Evolutionary conservation across 2,113 vertebrate species (phyloP).

Genomic region (Oriolus oriolus): DNA sequence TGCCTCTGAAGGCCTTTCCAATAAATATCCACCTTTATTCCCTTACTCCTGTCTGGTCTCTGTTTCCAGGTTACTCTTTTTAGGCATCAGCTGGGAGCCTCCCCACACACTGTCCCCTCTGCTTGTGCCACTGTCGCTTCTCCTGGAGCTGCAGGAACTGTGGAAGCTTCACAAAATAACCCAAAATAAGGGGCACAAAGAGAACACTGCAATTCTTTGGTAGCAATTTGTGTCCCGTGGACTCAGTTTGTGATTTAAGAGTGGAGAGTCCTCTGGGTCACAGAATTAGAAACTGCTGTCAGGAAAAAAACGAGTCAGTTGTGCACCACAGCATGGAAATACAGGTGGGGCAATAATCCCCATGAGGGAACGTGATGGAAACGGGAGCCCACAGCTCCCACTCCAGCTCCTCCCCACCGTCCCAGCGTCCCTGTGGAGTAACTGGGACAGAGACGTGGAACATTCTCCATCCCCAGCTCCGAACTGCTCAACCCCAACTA

Average conservation of each 20-base stretch:
- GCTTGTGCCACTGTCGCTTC: background rate
- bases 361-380: fast-evolving
- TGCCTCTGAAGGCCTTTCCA: no score
- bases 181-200: background rate
- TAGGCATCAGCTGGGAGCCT: no score
- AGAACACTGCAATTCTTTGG: background rate
- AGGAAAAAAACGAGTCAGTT: fast-evolving
- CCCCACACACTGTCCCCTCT: background rate
- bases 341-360: background rate
- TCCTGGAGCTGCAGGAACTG: background rate
- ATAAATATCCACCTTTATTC: no score
- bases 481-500: background rate
- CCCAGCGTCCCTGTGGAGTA: background rate
- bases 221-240: background rate
- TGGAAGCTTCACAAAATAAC: background rate
- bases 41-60: no score
- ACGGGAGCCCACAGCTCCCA: background rate
- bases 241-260: background rate
- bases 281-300: background rate
- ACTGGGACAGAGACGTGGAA: background rate
- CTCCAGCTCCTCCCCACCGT: background rate
- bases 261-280: background rate
- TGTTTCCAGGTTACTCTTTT: no score
- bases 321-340: background rate
- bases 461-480: background rate